Conservation (phyloP, 2,113 vertebrate genomes). For the Alligator mississippiensis region DNA sequence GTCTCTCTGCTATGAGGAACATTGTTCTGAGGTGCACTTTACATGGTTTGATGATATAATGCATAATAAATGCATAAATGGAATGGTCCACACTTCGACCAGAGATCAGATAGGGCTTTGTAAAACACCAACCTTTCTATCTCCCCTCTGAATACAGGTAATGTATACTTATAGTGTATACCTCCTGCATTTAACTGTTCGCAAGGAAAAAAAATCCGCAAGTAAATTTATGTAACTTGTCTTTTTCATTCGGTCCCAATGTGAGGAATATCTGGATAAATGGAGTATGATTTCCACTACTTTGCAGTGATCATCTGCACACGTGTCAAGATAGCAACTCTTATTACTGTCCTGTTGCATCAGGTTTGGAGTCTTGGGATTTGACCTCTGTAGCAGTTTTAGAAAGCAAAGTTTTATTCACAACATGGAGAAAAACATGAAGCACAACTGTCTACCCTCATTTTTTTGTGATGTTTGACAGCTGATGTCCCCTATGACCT, state of each 20-base stretch:
- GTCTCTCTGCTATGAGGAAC: neutral
- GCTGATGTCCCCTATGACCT: conserved; percentile 42
- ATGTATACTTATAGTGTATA: neutral
- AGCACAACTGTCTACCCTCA: neutral
- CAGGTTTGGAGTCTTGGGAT: conserved; percentile 46
- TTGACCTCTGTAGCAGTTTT: conserved; percentile 42
- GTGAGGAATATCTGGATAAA: neutral
- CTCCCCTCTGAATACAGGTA: neutral
- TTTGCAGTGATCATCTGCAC: neutral
- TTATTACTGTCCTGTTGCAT: conserved; percentile 45
- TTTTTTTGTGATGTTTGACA: neutral
- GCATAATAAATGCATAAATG: neutral
- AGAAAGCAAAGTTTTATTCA: conserved; percentile 19
- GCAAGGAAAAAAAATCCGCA: neutral
- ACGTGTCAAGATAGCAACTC: neutral
- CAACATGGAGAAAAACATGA: neutral
- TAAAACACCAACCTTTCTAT: neutral
- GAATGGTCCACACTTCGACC: neutral
- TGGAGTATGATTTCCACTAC: neutral
- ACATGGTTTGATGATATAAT: neutral
- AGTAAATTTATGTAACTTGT: neutral
- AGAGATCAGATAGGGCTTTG: neutral
- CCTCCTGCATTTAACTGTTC: neutral
- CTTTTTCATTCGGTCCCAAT: neutral
- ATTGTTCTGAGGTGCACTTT: neutral